Conservation (phyloP, 2,113 vertebrate genomes). For the Butorides virescens region DNA sequence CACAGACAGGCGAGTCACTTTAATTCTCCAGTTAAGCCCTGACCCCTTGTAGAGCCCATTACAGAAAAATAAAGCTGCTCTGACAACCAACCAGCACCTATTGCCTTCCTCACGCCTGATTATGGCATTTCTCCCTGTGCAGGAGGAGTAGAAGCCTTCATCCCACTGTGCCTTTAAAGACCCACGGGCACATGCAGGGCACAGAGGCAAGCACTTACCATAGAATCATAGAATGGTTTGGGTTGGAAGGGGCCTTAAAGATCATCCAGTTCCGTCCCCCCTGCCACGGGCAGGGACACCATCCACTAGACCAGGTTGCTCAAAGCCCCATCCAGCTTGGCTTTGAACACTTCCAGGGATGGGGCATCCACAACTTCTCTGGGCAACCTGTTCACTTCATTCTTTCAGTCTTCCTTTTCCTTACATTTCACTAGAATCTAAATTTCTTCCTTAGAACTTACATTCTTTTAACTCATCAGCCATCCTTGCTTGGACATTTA, state of each 20-base stretch:
- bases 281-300: too few species aligned
- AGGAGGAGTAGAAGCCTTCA: not conserved
- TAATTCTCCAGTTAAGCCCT: not conserved
- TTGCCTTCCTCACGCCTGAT: not conserved
- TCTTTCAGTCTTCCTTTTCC: not conserved
- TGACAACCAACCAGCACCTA: not conserved
- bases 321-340: too few species aligned
- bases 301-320: too few species aligned
- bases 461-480: not conserved
- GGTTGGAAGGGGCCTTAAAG: too few species aligned
- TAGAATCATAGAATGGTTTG: too few species aligned
- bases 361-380: too few species aligned
- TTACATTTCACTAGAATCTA: not conserved
- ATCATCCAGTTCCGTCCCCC: too few species aligned
- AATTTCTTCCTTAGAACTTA: not conserved
- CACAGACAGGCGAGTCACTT: not conserved
- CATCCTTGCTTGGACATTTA: not conserved
- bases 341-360: too few species aligned
- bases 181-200: accelerated
- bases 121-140: not conserved
- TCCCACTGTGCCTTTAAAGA: not conserved
- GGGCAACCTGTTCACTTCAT: not conserved
- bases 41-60: not conserved
- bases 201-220: not conserved
- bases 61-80: not conserved